These are phyloP conservation scores for Chloropsis cyanopogon DNA, from an alignment of 2,113 vertebrate species.

Conservation along the genomic window DNA sequence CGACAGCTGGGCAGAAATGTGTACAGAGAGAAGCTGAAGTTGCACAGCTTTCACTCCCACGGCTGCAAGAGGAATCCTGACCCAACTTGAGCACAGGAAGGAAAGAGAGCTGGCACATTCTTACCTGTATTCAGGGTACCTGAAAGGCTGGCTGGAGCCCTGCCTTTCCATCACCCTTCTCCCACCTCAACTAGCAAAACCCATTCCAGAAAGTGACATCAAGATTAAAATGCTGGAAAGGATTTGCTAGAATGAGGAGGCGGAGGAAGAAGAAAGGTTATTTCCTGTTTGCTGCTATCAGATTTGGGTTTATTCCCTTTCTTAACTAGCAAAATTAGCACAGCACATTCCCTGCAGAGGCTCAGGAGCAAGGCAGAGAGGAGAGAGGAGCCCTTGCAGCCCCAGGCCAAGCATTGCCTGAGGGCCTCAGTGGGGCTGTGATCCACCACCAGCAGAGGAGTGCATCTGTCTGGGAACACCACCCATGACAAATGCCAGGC, in stretches of 20 bases:
- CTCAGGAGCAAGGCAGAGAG: not conserved
- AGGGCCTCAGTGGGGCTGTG: not conserved
- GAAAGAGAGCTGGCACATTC: not conserved
- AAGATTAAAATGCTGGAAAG: not conserved
- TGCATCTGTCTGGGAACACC: rapidly evolving
- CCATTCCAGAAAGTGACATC: not conserved
- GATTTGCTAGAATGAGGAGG: not conserved
- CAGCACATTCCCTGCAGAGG: not conserved
- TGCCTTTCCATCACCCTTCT: not conserved
- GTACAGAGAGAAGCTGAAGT: not conserved
- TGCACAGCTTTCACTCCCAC: not conserved
- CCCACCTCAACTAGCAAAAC: not conserved
- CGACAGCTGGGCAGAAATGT: not conserved
- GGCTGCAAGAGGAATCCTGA: not conserved
- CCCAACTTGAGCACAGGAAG: not conserved
- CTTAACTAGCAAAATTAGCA: not conserved
- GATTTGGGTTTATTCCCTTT: not conserved
- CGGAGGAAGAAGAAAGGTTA: not conserved
- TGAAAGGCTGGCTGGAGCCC: not conserved
- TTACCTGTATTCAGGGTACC: not conserved
- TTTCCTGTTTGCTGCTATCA: not conserved
- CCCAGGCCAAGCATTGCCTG: not conserved
- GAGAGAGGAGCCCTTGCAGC: not conserved
- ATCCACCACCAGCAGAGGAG: not conserved
- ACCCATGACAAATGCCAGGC: not conserved